Base-by-base conservation (phyloP, 2,113 vertebrate species). In the Apus apus region DNA sequence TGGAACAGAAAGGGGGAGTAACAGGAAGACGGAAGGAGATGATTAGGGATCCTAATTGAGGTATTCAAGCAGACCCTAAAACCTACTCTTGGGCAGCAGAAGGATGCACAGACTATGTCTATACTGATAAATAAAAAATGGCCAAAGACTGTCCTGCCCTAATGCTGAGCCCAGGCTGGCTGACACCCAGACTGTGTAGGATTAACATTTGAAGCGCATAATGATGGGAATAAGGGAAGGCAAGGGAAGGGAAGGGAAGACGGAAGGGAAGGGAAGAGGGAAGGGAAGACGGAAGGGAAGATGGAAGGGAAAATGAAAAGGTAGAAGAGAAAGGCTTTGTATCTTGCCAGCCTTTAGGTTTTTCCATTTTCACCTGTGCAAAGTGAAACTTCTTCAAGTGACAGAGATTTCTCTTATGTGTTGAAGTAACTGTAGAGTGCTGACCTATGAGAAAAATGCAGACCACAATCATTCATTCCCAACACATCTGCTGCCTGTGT, bases 391-490 rank as follows among this genome's bases (percentile, higher is more conserved):
- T 84, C 83, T 92, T 92, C 85, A 88, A 91, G 94, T 88, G 71
- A 61, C 70, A 65, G 54, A 91, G 66, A 83, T 93, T 95, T 94
- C 54, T 96, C 53, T 70, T 71, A 74, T 74, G 85, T 60, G 77
- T 62, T 85, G 82, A 94, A 90, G 76, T 72, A 81, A 57, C 27
- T 87, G 40, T 29, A 72, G 82, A 91, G 43, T 80, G 67, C 85
- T 96, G 93, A 94, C 87, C 61, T 97, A 34, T 51, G 72, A 96
- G 87, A 96, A 95, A 77, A 60, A 45, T 38, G 20, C 72, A 94
- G 94, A 94, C 90, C 95, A 93, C 92, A 96, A 16, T 43, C 87
- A 95, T 90, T 96, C 93, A 97, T 94, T 96, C 90, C 85, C 75
- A 88, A 93, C 53, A 65, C 1, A 2, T 36, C 88, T 36, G 61